Evolutionary conservation across 2,797 vertebrate genomes (phyloP), one percentile per base, ranked within the genome.

Genomic region (Sardinella longiceps): DNA sequence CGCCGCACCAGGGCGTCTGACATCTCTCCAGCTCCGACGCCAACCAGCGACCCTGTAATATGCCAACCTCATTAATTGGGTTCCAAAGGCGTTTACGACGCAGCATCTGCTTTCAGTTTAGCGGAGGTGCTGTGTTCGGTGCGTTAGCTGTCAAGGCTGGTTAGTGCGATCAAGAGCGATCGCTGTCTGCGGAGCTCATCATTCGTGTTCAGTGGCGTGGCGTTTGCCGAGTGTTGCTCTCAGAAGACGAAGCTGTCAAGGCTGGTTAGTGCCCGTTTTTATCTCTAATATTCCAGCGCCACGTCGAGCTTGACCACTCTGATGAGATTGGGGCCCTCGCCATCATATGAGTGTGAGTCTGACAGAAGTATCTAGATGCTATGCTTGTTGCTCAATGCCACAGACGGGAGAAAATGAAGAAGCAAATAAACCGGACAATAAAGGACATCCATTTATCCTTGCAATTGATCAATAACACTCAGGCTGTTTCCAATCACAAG

Each of bases 251-350:
- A 28, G 9, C 60, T 63, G 60, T 63, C 60, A 63, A 30, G 60
- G 60, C 60, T 63, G 60, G 60, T 63, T 63, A 63, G 60, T 11
- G 25, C 60, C n/a, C n/a, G n/a, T n/a, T n/a, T n/a, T n/a, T n/a
- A n/a, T n/a, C n/a, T n/a, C n/a, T n/a, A n/a, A n/a, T n/a, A n/a
- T n/a, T 60, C 58, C 5, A 25, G n/a, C 1, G 46, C 4, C 3
- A 1, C 2, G 11, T 18, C 2, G 12, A 63, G 25, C 14, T 63
- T 63, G 60, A 63, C 60, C 60, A 11, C 60, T 2, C 25, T 63
- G 60, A 63, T 63, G 60, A 63, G 60, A 63, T 11, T 11, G 25
- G 25, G 60, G 25, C 7, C 10, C 30, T 10, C 25, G 4, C 14
- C 2, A 10, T 11, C 28, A 14, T 63, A 25, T 30, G 60, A 30